Percentiles rank a stretch among this genome's conserved stretches.
Conservation (phyloP, 2,113 vertebrate genomes). For the Apaloderma vittatum region DNA sequence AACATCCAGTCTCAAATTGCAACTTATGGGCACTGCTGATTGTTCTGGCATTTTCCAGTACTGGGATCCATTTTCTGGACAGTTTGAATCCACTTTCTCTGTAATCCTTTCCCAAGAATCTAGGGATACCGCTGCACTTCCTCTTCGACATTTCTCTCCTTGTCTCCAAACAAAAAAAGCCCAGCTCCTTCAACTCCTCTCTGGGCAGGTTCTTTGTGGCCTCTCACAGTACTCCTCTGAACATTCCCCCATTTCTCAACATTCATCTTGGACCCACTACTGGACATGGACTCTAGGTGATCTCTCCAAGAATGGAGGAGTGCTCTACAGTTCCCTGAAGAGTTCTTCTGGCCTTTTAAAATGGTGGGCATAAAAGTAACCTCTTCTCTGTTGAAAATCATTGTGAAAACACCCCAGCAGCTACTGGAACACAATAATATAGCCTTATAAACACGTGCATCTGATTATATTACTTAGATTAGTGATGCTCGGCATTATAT, state of each 20-base stretch:
- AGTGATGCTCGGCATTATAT: background rate
- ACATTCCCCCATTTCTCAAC: background rate
- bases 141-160: background rate
- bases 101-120: background rate
- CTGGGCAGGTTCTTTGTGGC: background rate
- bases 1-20: background rate
- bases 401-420: background rate
- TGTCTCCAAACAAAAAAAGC: background rate
- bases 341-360: background rate
- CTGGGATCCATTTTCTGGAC: background rate
- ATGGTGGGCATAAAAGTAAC: background rate
- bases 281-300: background rate
- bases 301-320: background rate
- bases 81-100: background rate
- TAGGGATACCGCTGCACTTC: background rate
- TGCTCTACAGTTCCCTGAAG: background rate
- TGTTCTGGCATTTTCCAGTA: background rate
- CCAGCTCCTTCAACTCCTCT: background rate
- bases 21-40: background rate
- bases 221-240: background rate
- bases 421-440: background rate
- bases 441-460: background rate
- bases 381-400: background rate
- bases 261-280: background rate
- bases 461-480: background rate